phyloP scores from a whole-genome alignment of 2,888 invertebrate species.

The Cephus runcator region DNA sequence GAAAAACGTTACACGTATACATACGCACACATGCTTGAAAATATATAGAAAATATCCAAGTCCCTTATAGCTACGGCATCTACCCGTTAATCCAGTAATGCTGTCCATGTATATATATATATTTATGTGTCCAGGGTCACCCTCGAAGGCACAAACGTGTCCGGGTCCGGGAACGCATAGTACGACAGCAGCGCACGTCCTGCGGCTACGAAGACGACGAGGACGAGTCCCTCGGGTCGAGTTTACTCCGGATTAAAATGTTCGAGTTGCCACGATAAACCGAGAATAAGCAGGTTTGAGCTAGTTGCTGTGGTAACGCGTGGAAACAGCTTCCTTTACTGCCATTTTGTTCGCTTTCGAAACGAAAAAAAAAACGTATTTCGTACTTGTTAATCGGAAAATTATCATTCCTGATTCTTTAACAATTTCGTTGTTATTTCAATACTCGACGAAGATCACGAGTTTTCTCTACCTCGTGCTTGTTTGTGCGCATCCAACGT shows the following conservation, averaged over 20 bases:
- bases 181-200: not conserved
- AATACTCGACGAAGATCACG: not conserved
- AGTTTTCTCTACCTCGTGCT: not conserved
- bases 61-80: not conserved
- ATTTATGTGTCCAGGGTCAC: not conserved
- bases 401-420: not conserved
- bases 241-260: constrained; percentile 2
- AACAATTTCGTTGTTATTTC: not conserved
- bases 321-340: not conserved
- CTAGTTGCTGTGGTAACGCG: not conserved
- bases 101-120: too few relatives aligned
- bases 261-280: constrained; percentile 3
- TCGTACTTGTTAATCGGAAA: not conserved
- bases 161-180: not conserved
- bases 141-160: not conserved
- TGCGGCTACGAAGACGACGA: not conserved
- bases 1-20: too few relatives aligned
- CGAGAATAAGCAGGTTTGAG: not conserved
- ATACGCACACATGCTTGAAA: not conserved
- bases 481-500: not conserved
- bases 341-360: not conserved
- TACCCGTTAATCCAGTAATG: not conserved
- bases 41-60: not conserved
- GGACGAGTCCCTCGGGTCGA: not conserved
- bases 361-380: not conserved